Percentiles rank a stretch among this genome's conserved stretches.
Evolutionary conservation across 2,797 vertebrate genomes (phyloP).

Genomic region (Babyrousa celebensis): DNA sequence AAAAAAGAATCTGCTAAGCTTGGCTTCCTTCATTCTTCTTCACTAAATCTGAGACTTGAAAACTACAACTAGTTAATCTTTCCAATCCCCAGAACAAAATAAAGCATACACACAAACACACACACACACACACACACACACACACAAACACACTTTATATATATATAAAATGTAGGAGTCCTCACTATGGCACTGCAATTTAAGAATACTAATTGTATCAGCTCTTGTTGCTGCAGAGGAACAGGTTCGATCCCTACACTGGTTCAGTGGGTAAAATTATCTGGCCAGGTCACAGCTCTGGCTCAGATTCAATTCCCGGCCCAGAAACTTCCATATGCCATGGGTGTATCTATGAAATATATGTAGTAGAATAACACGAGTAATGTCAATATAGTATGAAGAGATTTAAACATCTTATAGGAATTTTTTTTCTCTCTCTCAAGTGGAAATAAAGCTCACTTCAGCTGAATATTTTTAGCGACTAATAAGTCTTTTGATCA

Average conservation of each 20-base stretch:
- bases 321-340: no score
- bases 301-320: no score
- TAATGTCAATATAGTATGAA: neutral
- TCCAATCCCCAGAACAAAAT: neutral
- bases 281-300: no score
- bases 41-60: conserved; percentile 17
- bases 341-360: neutral
- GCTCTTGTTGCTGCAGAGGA: no score
- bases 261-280: no score
- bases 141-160: no score
- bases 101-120: neutral
- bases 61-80: neutral
- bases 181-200: no score
- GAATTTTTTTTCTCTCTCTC: neutral
- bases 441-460: conserved; percentile 28
- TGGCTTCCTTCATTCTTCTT: neutral
- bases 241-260: no score
- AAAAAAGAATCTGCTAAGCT: neutral
- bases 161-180: no score
- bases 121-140: no score
- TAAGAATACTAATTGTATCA: no score
- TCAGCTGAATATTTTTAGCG: conserved; percentile 53
- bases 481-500: neutral
- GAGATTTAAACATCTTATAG: conserved; percentile 55
- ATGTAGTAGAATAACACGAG: neutral